phyloP scores from a whole-genome alignment of 2,113 vertebrate species.

The Callipepla californica region DNA sequence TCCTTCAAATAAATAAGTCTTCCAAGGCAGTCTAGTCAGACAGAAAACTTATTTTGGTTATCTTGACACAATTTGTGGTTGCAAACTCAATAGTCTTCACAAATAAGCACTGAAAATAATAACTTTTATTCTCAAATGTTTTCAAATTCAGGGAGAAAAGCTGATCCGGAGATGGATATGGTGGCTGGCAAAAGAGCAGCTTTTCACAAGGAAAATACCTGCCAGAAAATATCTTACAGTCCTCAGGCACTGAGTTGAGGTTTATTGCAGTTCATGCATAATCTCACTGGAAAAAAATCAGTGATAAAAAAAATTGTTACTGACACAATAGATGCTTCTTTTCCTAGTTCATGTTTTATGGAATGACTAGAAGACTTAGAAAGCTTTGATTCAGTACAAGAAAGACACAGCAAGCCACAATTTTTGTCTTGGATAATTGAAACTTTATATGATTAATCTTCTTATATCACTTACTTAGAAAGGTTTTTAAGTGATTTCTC shows the following conservation, averaged over 20 bases:
- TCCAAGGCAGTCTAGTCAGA: neutral
- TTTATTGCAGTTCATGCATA: neutral
- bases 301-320: neutral
- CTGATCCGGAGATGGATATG: neutral
- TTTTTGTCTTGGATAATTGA: neutral
- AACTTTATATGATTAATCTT: neutral
- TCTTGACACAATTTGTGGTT: neutral
- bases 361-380: neutral
- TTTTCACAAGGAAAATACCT: neutral
- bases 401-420: neutral
- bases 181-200: neutral
- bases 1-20: neutral
- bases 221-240: neutral
- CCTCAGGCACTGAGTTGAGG: neutral
- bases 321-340: neutral
- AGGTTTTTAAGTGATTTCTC: neutral
- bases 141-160: neutral
- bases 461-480: neutral
- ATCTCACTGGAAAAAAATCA: neutral
- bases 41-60: neutral
- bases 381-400: neutral
- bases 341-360: neutral
- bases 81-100: neutral
- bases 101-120: neutral
- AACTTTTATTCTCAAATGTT: neutral